Evolutionary conservation across 2,113 vertebrate species (phyloP), one percentile per base, ranked within the genome.

Genomic region (Nothobranchius furzeri): DNA sequence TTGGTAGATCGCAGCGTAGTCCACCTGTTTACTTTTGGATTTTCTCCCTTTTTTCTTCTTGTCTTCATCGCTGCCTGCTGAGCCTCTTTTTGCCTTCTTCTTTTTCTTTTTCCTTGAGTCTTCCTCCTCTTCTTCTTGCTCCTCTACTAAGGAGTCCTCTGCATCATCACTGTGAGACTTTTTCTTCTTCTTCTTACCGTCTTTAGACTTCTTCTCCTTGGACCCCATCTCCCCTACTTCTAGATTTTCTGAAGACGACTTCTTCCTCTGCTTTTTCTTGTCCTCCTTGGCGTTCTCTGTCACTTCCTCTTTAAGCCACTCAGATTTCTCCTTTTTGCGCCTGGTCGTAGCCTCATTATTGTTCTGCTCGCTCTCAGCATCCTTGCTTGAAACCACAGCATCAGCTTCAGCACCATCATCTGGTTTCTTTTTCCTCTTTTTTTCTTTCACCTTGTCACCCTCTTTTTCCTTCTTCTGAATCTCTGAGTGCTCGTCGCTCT

Each of bases 1-100:
- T 75, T 96, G 94, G 0, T 97, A 99, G 63, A 96, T 60, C 37
- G 88, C 93, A 9, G 94, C 84, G 37, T 96, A 98, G 75, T 96
- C 94, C 0, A 96, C 87, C 9, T 94, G 94, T 63, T 93, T 91
- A 4, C 24, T 84, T 86, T 97, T 98, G 0, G 89, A 82, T 53
- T 95, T 95, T 52, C 94, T 95, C 10, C 90, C 91, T 60, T 94
- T 95, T 66, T 92, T 93, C 68, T 94, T 93, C 71, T 94, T 94
- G 1, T 90, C 89, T 3, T 94, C 92, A 8, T 94, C 92, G 0
- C 91, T 93, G 54, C 92, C 91, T 2, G 81, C 84, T 0, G 86
- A 88, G 12, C 84, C 89, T 68, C 95, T 93, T 42, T 92, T 91
- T 5, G 62, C 63, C 63, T 93, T 93, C 69, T 90, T 92, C 89